These are phyloP conservation scores for Hyaena hyaena DNA, from an alignment of 2,113 vertebrate genomes.

Conservation along the genomic window DNA sequence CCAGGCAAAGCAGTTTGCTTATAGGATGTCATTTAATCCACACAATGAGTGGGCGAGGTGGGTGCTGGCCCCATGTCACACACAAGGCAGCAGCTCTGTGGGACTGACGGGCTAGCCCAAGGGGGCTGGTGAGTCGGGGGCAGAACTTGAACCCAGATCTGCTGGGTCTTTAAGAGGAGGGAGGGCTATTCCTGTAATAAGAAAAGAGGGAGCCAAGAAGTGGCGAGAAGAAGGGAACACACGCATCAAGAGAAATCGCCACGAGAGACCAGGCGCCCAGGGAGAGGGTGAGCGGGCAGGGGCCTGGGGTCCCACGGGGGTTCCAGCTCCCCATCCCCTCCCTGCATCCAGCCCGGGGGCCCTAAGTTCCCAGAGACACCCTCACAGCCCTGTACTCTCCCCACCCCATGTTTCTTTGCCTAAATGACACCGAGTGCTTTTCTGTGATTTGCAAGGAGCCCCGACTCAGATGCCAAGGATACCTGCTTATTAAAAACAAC, in stretches of 20 bases:
- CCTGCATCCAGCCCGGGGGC: not conserved
- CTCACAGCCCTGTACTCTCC: not conserved
- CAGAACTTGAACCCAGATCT: not conserved
- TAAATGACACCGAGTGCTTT: constrained; percentile 25
- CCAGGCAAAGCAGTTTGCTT: not conserved
- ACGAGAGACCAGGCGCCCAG: not conserved
- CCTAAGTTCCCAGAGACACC: not conserved
- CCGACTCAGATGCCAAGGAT: constrained; percentile 41
- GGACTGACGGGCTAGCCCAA: not conserved
- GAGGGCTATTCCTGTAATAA: not conserved
- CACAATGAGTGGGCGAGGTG: too few species aligned
- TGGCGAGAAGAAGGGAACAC: not conserved
- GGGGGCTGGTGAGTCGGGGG: not conserved
- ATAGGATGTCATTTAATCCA: not conserved
- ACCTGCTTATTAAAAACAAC: constrained; percentile 36
- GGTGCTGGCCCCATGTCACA: not conserved
- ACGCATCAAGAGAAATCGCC: not conserved
- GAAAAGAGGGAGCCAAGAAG: not conserved
- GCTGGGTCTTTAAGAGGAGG: not conserved
- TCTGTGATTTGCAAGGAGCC: constrained; percentile 52
- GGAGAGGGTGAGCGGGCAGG: not conserved
- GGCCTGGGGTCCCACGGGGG: not conserved
- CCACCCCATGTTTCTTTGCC: constrained; percentile 11
- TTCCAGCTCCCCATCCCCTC: not conserved
- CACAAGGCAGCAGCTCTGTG: not conserved